Evolutionary conservation across 2,797 vertebrate species (phyloP).

Genomic region (Tragopan temminckii): DNA sequence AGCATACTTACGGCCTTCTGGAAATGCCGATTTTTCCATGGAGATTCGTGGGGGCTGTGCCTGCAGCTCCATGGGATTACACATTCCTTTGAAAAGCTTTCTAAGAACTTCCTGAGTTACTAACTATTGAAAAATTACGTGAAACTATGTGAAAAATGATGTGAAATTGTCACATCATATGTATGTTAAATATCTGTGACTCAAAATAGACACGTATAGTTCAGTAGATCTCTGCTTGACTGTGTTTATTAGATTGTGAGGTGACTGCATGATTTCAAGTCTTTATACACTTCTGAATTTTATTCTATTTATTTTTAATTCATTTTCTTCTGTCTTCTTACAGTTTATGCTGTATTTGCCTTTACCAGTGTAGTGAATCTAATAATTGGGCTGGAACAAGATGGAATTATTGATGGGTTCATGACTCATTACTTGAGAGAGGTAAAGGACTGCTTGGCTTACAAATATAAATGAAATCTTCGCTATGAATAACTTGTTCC

Average conservation of each 20-base stretch:
- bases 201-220: not conserved
- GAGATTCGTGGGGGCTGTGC: not conserved
- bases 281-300: not conserved
- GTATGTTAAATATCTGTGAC: not conserved
- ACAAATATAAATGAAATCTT: not conserved
- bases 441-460: slow-evolving; percentile 73
- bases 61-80: not conserved
- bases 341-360: slow-evolving; percentile 91
- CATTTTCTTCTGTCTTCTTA: not conserved
- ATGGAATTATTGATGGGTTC: slow-evolving; percentile 95
- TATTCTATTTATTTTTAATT: no score
- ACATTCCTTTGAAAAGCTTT: not conserved
- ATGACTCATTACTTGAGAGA: slow-evolving; percentile 94
- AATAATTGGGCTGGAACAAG: slow-evolving; percentile 94
- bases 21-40: not conserved
- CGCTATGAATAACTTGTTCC: not conserved
- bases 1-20: not conserved
- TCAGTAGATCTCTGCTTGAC: not conserved
- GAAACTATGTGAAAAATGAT: no score
- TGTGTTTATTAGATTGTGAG: not conserved
- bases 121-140: not conserved
- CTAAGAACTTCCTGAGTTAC: not conserved
- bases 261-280: not conserved
- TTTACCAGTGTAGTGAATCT: slow-evolving; percentile 94
- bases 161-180: not conserved